Conservation (phyloP, 1,140 invertebrate genomes). For the Venustaconcha ellipsiformis region DNA sequence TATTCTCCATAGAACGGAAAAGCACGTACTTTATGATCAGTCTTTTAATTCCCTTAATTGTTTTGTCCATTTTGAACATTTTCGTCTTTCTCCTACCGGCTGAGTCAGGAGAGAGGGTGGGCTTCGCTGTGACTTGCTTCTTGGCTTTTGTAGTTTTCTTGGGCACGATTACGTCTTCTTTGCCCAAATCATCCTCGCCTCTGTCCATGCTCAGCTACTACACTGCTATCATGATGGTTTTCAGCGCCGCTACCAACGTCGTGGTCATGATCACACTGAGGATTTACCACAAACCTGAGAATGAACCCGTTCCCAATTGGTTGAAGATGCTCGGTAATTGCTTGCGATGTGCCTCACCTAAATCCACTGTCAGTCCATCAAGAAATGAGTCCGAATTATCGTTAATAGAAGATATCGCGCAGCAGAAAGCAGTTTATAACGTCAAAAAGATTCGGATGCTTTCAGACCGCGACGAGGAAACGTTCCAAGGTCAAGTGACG, state of each 20-base stretch:
- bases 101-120: constrained; percentile 3
- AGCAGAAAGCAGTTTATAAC: no score
- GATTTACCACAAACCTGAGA: constrained; percentile 16
- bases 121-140: constrained; percentile 19
- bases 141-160: constrained; percentile 18
- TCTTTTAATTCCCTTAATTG: constrained; percentile 12
- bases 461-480: no score
- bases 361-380: no score
- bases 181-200: constrained; percentile 8
- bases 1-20: constrained; percentile 4
- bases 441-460: no score
- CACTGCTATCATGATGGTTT: constrained; percentile 13
- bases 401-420: no score
- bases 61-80: constrained; percentile 3
- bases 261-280: constrained; percentile 7
- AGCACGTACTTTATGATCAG: constrained; percentile 15
- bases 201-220: constrained; percentile 9
- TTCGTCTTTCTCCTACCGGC: constrained; percentile 14
- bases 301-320: constrained; percentile 5
- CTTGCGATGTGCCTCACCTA: background rate
- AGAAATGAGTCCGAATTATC: no score
- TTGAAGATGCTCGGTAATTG: background rate
- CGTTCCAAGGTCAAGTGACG: no score
- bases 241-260: constrained; percentile 4
- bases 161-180: constrained; percentile 9